Base-by-base conservation (phyloP, 2,888 invertebrate species). In the Tanytarsus gracilentus region DNA sequence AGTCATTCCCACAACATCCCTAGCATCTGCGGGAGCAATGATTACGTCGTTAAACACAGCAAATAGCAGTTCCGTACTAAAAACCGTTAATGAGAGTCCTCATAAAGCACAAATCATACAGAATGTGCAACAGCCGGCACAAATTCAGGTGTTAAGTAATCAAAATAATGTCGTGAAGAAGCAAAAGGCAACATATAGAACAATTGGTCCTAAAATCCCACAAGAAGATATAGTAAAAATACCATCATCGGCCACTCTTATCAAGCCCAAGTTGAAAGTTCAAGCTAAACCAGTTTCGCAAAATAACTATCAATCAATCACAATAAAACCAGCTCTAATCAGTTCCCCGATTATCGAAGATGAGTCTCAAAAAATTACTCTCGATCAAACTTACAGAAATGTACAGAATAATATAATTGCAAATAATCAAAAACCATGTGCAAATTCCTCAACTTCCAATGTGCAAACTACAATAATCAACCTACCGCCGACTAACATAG, bases 401-500 rank as follows among this genome's bases (percentile, higher is more conserved):
- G 60, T 60, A 40, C 60, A 60, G 33, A 60, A 60, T 16, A 60
- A 60, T 18, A 60, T 60, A 8, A 60, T 60, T 18, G 27, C 7
- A n/a, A 27, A 16, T 27, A 29, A 14, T 50, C 11, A 9, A 1
- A 60, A 60, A 39, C 25, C 48, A 9, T n/a, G 29, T 1, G 58
- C 44, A 8, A 56, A 44, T 44, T 29, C 56, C 9, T 21, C 36
- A 5, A 39, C 27, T 25, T 21, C 44, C 21, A 48, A 39, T 21
- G 58, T 48, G 8, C 58, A 58, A 48, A 30, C 50, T 11, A 50
- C 50, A 33, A 25, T 49, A 8, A 33, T 49, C 4, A 49, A 59
- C 21, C 8, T 85, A 66, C 84, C 84, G 16, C n/a, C 44, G 11
- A 85, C 84, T 9, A 85, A 85, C 69, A 81, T 85, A 56, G 85